phyloP scores from a whole-genome alignment of 64 coral and sea anemone genomes.

The Montipora efflorescens region DNA sequence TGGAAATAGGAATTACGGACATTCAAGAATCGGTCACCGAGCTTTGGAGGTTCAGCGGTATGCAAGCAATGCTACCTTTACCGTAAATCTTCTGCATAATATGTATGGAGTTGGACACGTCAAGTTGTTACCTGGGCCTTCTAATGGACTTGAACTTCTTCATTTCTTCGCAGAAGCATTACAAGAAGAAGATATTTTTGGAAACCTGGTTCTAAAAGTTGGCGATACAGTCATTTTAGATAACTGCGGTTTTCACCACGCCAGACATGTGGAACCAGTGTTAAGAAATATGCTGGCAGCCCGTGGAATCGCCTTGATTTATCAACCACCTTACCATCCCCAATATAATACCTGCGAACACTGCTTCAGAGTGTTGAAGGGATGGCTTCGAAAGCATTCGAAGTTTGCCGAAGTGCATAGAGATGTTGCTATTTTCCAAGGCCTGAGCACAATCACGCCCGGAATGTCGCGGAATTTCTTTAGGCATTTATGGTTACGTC shows the following conservation, averaged over 20 bases:
- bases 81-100: slow-evolving; percentile 70
- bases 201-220: slow-evolving; percentile 47
- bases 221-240: slow-evolving; percentile 60
- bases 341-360: slow-evolving; percentile 63
- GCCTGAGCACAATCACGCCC: slow-evolving; percentile 37
- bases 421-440: slow-evolving; percentile 62
- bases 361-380: slow-evolving; percentile 66
- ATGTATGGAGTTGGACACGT: slow-evolving; percentile 56
- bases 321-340: slow-evolving; percentile 67
- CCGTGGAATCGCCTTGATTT: slow-evolving; percentile 31
- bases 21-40: not conserved
- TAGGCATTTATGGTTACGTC: slow-evolving; percentile 49
- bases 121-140: slow-evolving; percentile 64
- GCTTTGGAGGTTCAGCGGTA: slow-evolving; percentile 55
- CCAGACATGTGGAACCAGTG: slow-evolving; percentile 51
- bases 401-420: slow-evolving; percentile 31
- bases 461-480: slow-evolving; percentile 66
- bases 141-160: slow-evolving; percentile 70
- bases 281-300: slow-evolving; percentile 41
- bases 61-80: slow-evolving; percentile 54
- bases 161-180: slow-evolving; percentile 71
- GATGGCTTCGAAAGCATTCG: slow-evolving; percentile 45
- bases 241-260: slow-evolving; percentile 75
- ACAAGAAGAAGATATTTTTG: slow-evolving; percentile 62
- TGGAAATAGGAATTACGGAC: slow-evolving; percentile 40